Conservation (phyloP, 2,797 vertebrate species). For the Sebastes jordani region DNA sequence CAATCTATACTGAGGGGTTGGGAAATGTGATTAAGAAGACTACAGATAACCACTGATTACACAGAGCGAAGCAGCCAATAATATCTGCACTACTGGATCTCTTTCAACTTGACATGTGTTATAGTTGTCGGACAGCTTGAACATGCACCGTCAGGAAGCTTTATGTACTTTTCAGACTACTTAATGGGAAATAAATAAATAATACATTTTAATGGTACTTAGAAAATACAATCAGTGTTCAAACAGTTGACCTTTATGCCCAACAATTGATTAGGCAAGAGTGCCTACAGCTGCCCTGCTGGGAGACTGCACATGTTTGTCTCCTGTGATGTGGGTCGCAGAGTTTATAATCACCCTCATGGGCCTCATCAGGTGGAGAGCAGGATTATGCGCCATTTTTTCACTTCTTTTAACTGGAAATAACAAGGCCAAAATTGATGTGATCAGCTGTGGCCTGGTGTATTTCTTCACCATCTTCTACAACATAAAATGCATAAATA, state of each 20-base stretch:
- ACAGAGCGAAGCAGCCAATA: not conserved
- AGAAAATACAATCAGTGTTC: conserved; percentile 2
- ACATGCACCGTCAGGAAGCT: not conserved
- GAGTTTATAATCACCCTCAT: conserved; percentile 5
- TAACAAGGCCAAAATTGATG: not conserved
- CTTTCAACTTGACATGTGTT: not conserved
- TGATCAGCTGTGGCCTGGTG: not conserved
- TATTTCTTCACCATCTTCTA: not conserved
- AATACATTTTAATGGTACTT: not conserved
- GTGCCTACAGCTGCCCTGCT: not conserved
- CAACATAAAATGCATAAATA: too few relatives aligned
- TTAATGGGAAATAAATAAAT: not conserved
- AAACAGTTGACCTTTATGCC: conserved; percentile 37
- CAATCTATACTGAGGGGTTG: not conserved
- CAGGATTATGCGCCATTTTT: not conserved
- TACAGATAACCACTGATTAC: conserved; percentile 27
- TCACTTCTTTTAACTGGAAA: not conserved
- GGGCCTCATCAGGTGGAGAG: not conserved
- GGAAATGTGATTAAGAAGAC: conserved; percentile 13
- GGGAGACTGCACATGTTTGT: conserved; percentile 19
- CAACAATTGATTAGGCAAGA: conserved; percentile 35
- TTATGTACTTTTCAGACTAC: not conserved
- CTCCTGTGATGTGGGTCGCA: conserved; percentile 21
- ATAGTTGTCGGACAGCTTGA: not conserved
- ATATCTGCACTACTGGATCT: not conserved